Base-by-base conservation (phyloP, 2,797 vertebrate genomes). In the Fundulus diaphanus region DNA sequence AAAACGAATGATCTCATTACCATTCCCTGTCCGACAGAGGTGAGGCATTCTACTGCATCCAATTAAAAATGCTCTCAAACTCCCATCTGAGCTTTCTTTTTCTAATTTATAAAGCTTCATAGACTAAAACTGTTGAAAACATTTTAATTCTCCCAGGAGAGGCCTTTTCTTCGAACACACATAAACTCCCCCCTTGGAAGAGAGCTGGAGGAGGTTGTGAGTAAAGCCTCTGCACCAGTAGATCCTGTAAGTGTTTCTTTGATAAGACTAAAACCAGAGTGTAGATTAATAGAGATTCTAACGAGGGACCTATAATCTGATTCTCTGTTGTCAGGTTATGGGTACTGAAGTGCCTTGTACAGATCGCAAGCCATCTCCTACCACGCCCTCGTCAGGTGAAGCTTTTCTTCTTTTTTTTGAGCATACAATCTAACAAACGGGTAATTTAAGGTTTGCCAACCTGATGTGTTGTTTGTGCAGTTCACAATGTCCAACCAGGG, bases 401-500 rank as follows among this genome's bases (percentile, higher is more conserved):
- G 33, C 22, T 46, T 42, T 46, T 44, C 5, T n/a, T n/a, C 5
- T 0, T 3, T 48, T 7, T 1, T 73, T 7, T 2, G 18, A 8
- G 15, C 7, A 24, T 24, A 27, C 6, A 33, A 24, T 42, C 22
- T 37, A 1, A 15, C 7, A 31, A 48, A 68, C 3, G 4, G 13
- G 48, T 29, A 3, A 29, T 18, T 5, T 67, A 2, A 9, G 70
- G 9, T 5, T 8, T 63, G 2, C 24, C 54, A 22, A 73, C 42
- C 1, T 3, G 5, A 6, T 31, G 37, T 49, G 37, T 92, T 82
- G 3, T 13, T 85, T 74, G 29, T 88, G 22, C 82, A 99, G 98
- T 98, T 82, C 96, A 99, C 81, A 79, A 88, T 35, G 92, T 99
- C 84, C 95, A 93, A 87, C 97, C 98, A 57, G 97, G 93, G 79